Conservation (phyloP, 2,113 vertebrate genomes). For the Cephalopterus ornatus region DNA sequence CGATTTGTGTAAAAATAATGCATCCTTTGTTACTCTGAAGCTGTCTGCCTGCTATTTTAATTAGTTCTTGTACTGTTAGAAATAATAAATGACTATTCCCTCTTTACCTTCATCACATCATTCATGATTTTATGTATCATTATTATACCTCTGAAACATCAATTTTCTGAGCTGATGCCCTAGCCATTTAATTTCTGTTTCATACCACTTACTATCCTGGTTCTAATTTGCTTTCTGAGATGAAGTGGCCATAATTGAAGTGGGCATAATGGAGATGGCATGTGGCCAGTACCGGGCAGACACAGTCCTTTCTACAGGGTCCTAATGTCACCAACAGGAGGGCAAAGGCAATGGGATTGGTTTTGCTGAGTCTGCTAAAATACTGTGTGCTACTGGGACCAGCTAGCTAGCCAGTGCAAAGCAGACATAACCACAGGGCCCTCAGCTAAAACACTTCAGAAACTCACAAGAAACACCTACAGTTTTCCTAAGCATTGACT, state of each 20-base stretch:
- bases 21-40: not conserved
- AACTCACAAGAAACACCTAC: not conserved
- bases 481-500: not conserved
- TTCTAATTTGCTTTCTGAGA: not conserved
- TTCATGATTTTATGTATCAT: not conserved
- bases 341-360: not conserved
- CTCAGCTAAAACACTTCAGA: not conserved
- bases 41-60: not conserved
- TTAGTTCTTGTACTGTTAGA: not conserved
- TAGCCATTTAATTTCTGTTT: not conserved
- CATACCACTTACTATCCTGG: not conserved
- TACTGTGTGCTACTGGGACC: not conserved
- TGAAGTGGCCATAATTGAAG: not conserved
- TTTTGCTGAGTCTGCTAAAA: not conserved
- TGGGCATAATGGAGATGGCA: not conserved
- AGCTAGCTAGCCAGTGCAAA: not conserved
- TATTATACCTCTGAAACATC: not conserved
- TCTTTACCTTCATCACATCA: not conserved
- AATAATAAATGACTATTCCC: not conserved
- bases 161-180: not conserved
- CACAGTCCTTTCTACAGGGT: not conserved
- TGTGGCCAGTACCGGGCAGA: not conserved
- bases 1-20: not conserved
- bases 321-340: not conserved
- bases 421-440: not conserved